phyloP scores from a whole-genome alignment of 2,888 invertebrate genomes.

The Yponomeuta cagnagella region DNA sequence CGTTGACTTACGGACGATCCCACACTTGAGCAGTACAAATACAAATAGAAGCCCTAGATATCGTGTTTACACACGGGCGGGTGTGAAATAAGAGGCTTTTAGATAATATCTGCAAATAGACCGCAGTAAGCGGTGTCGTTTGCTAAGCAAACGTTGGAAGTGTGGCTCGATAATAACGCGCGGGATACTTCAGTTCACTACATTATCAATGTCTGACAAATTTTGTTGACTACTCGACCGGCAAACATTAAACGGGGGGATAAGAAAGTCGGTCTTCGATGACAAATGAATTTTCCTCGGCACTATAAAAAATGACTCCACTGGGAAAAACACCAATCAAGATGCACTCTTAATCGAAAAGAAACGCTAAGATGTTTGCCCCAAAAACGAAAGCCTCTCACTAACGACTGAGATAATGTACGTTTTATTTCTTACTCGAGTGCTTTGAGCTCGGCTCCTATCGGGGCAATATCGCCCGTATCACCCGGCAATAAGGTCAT shows the following conservation, averaged over 20 bases:
- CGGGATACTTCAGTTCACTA: too few species aligned
- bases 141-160: too few species aligned
- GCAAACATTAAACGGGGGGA: neutral
- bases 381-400: neutral
- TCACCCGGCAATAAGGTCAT: neutral
- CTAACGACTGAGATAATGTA: slow-evolving; percentile 5
- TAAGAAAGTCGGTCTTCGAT: neutral
- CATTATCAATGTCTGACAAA: neutral
- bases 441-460: neutral
- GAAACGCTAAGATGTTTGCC: neutral
- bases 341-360: neutral
- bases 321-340: neutral
- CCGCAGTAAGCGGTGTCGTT: too few species aligned
- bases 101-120: too few species aligned
- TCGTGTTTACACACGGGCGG: too few species aligned
- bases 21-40: too few species aligned
- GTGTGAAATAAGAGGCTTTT: too few species aligned
- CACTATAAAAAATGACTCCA: neutral
- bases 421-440: slow-evolving; percentile 7
- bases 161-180: too few species aligned
- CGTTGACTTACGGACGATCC: too few species aligned
- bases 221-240: neutral
- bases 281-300: neutral
- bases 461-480: neutral
- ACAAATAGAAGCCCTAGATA: too few species aligned